phyloP scores from a whole-genome alignment of 2,797 vertebrate genomes.

The Pseudomugil gertrudae region DNA sequence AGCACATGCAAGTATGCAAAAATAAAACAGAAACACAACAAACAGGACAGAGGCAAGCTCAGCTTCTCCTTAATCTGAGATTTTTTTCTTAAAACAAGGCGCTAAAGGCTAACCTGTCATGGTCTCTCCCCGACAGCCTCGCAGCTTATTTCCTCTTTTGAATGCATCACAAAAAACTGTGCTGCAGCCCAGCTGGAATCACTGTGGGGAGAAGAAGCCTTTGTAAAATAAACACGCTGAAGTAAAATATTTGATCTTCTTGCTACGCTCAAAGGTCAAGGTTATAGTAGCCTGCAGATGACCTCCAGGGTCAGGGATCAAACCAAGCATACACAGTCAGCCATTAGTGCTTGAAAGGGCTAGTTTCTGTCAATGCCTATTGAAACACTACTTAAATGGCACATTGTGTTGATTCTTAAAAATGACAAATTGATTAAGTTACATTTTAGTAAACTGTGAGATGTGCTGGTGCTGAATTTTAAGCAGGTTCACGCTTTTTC shows the following conservation, averaged over 20 bases:
- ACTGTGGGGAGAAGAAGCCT: slow-evolving; percentile 76
- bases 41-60: slow-evolving; percentile 69
- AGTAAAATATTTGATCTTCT: slow-evolving; percentile 77
- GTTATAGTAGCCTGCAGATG: slow-evolving; percentile 76
- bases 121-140: slow-evolving; percentile 71
- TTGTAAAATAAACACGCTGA: slow-evolving; percentile 77
- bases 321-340: slow-evolving; percentile 54
- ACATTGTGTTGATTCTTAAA: slow-evolving; percentile 13
- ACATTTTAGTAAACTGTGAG: slow-evolving; percentile 13
- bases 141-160: slow-evolving; percentile 77
- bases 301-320: slow-evolving; percentile 74
- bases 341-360: slow-evolving; percentile 32
- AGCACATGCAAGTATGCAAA: slow-evolving; percentile 71
- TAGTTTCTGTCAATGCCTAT: slow-evolving; percentile 26
- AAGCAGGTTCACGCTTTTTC: not conserved
- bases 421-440: slow-evolving; percentile 15
- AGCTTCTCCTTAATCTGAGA: slow-evolving; percentile 60
- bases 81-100: slow-evolving; percentile 68
- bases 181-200: slow-evolving; percentile 79
- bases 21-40: slow-evolving; percentile 78
- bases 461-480: not conserved
- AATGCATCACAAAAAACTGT: slow-evolving; percentile 74
- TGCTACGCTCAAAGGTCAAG: slow-evolving; percentile 76
- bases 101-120: slow-evolving; percentile 73
- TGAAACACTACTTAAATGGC: slow-evolving; percentile 15